A percentile compares a stretch with the other conserved stretches of the same genome.
These are phyloP conservation scores for Mycetomoellerius zeteki DNA, from an alignment of 1,140 invertebrate genomes.

Conservation along the genomic window DNA sequence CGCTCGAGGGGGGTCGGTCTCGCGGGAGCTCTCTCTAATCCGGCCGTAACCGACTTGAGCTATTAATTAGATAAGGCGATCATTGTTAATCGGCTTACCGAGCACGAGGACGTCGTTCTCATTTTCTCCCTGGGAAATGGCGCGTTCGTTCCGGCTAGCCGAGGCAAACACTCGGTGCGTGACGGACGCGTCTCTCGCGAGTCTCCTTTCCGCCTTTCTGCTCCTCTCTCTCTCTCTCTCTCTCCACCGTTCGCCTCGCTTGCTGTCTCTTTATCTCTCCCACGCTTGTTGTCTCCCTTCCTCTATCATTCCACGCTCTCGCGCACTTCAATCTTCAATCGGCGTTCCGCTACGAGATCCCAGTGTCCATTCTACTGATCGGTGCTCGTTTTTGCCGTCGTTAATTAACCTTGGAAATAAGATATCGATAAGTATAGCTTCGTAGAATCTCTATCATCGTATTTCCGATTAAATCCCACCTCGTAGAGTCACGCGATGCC, in stretches of 20 bases:
- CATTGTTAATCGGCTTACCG: slow-evolving; percentile 52
- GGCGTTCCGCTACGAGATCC: slow-evolving; percentile 47
- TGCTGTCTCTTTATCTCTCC: not conserved
- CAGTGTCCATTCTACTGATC: slow-evolving; percentile 57
- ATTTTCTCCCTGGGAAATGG: slow-evolving; percentile 44
- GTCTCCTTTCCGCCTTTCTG: slow-evolving; percentile 24
- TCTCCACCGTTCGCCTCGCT: too few species aligned
- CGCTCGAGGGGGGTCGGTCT: not conserved
- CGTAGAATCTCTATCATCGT: slow-evolving; percentile 68
- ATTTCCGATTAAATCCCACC: slow-evolving; percentile 74
- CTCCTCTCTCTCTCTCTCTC: not conserved
- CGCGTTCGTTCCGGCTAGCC: slow-evolving; percentile 10
- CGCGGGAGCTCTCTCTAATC: not conserved
- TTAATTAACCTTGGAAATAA: slow-evolving; percentile 62
- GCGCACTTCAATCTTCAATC: not conserved
- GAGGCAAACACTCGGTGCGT: slow-evolving; percentile 9
- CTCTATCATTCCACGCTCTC: not conserved
- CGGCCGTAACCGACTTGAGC: not conserved
- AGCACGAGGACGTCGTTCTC: slow-evolving; percentile 48
- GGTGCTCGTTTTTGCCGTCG: not conserved
- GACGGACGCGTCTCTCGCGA: slow-evolving; percentile 38
- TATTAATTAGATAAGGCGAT: slow-evolving; percentile 61
- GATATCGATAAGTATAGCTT: slow-evolving; percentile 74
- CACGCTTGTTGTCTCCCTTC: slow-evolving; percentile 5
- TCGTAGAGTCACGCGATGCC: slow-evolving; percentile 47